These are phyloP conservation scores for Drosophila putrida DNA, from an alignment of 2,888 invertebrate species.

Conservation along the genomic window DNA sequence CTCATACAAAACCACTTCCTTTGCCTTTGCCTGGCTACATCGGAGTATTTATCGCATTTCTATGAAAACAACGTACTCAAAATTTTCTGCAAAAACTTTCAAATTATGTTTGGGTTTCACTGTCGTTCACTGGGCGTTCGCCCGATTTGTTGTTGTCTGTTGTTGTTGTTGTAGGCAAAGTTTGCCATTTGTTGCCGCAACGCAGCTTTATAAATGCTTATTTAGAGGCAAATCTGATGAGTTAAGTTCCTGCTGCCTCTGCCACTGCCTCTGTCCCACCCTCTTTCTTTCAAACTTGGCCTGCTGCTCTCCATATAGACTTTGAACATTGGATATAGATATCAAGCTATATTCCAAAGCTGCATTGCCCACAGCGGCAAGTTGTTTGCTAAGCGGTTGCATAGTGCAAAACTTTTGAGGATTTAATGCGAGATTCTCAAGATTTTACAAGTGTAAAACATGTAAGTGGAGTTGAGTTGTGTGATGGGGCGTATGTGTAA, in stretches of 20 bases:
- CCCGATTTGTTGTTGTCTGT: slow-evolving; percentile 39
- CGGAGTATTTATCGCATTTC: slow-evolving; percentile 77
- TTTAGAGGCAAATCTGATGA: slow-evolving; percentile 78
- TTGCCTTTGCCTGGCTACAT: slow-evolving; percentile 26
- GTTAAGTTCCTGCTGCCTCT: slow-evolving; percentile 62
- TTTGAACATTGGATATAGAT: slow-evolving; percentile 44
- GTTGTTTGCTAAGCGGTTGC: slow-evolving; percentile 57
- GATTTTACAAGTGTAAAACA: slow-evolving; percentile 47
- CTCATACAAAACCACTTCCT: slow-evolving; percentile 51
- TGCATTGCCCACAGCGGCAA: slow-evolving; percentile 38
- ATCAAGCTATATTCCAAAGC: slow-evolving; percentile 37
- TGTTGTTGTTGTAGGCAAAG: slow-evolving; percentile 54
- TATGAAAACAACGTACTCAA: slow-evolving; percentile 79
- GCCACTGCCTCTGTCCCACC: background rate
- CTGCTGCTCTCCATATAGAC: slow-evolving; percentile 6
- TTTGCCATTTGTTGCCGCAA: slow-evolving; percentile 67
- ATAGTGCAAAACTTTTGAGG: slow-evolving; percentile 50
- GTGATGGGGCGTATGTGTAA: slow-evolving; percentile 2
- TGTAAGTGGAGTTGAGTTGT: slow-evolving; percentile 12
- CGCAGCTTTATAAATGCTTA: slow-evolving; percentile 76
- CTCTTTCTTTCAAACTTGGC: slow-evolving; percentile 46
- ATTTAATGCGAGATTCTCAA: slow-evolving; percentile 55
- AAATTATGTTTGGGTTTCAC: slow-evolving; percentile 72
- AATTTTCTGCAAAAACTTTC: slow-evolving; percentile 72
- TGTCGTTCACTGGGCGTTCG: slow-evolving; percentile 22